These are phyloP conservation scores for Chelonus insularis DNA, from an alignment of 1,140 invertebrate species.

Conservation along the genomic window DNA sequence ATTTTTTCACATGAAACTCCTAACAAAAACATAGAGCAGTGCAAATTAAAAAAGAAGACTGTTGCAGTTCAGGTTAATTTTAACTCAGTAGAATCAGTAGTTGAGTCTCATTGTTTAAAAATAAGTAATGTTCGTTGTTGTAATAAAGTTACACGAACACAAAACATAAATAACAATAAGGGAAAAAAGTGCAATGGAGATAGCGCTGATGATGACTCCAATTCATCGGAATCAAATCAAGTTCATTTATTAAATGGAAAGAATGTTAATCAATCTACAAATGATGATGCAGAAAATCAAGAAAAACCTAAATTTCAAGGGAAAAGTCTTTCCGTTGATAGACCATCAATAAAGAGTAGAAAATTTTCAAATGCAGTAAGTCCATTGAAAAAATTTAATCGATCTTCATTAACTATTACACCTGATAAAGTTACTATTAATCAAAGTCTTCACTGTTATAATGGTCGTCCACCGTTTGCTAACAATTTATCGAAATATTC, in stretches of 20 bases:
- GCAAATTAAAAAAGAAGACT: conserved; percentile 31
- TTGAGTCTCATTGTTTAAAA: conserved; percentile 35
- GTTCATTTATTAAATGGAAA: conserved; percentile 29
- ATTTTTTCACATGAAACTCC: conserved; percentile 22
- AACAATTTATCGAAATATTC: conserved; percentile 51
- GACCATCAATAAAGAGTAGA: conserved; percentile 39
- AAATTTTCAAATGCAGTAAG: conserved; percentile 39
- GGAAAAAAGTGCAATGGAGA: conserved; percentile 11
- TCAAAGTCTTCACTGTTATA: conserved; percentile 7
- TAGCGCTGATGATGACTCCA: conserved; percentile 6
- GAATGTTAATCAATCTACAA: conserved; percentile 27
- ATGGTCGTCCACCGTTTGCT: not conserved
- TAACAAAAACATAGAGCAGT: conserved; percentile 19
- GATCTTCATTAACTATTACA: conserved; percentile 49
- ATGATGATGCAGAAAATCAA: conserved; percentile 5
- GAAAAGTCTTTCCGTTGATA: conserved; percentile 37
- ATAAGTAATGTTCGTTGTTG: conserved; percentile 34
- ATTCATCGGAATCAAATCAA: conserved; percentile 20
- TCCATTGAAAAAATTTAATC: conserved; percentile 48
- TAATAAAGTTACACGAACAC: conserved; percentile 33
- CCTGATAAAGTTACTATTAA: conserved; percentile 50
- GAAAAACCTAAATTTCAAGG: conserved; percentile 24
- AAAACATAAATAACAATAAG: conserved; percentile 33
- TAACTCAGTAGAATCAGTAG: conserved; percentile 36
- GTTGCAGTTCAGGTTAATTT: conserved; percentile 33